A percentile compares a stretch with the other conserved stretches of the same genome.
These are phyloP conservation scores for Stigmatopora argus DNA, from an alignment of 2,113 vertebrate genomes.

Conservation along the genomic window DNA sequence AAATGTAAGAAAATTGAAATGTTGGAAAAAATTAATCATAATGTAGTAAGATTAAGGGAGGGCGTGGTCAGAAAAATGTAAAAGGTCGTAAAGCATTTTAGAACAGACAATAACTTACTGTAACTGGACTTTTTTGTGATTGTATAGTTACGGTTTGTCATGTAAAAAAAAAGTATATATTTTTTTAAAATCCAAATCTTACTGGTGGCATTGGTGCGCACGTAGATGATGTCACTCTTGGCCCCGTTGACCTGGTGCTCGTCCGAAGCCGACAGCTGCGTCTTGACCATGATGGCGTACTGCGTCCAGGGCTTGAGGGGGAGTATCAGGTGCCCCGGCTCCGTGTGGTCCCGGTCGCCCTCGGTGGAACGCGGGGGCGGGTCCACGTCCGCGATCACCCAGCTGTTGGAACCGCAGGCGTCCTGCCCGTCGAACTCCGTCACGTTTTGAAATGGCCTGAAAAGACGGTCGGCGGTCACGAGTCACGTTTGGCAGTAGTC, in stretches of 20 bases:
- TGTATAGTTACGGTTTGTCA: too few species aligned
- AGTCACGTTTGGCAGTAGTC: too few species aligned
- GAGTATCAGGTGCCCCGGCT: constrained; percentile 84
- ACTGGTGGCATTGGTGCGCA: constrained; percentile 90
- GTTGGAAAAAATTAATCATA: too few species aligned
- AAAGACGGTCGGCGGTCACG: background rate
- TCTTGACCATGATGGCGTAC: constrained; percentile 95
- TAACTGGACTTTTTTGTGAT: too few species aligned
- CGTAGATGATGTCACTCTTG: constrained; percentile 93
- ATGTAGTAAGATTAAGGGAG: too few species aligned
- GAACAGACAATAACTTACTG: too few species aligned
- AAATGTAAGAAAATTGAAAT: too few species aligned
- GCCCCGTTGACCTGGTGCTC: constrained; percentile 87
- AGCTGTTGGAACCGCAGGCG: constrained; percentile 94
- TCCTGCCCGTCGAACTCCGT: constrained; percentile 97
- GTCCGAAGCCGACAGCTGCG: constrained; percentile 87
- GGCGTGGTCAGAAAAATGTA: too few species aligned
- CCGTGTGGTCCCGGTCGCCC: constrained; percentile 66
- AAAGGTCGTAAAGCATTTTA: too few species aligned
- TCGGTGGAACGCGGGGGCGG: constrained; percentile 76
- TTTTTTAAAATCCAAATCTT: constrained; percentile 53
- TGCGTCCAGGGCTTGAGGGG: constrained; percentile 94
- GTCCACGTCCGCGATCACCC: constrained; percentile 92
- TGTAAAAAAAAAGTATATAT: too few species aligned
- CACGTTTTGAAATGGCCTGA: constrained; percentile 88